Base-by-base conservation (phyloP, 1,140 invertebrate species). In the Eubasilissa regina region DNA sequence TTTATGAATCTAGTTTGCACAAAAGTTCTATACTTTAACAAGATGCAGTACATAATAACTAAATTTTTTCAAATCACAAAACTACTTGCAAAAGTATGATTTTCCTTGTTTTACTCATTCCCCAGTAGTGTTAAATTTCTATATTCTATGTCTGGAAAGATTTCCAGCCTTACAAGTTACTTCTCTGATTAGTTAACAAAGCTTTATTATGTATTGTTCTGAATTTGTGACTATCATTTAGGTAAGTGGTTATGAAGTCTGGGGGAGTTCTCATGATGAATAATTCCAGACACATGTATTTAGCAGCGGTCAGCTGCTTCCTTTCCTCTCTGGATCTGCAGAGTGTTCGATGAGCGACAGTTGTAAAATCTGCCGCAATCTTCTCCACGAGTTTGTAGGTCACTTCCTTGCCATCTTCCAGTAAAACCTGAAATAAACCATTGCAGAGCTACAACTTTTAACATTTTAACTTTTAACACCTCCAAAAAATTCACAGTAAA, bases 221-320 rank as follows among this genome's bases (percentile, higher is more conserved):
- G 80, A 91, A 91, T 82, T 90, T 88, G 79, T 90, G 88, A 73
- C 87, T 87, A 72, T 92, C 89, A 79, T 90, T 91, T 0, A 92
- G 84, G 84, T 90, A 92, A 10, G 86, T 91, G 12, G 91, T 92
- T 21, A 92, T 89, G 81, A 91, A 92, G 47, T 92, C 90, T 0
- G 91, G 90, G 9, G 89, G 90, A 47, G 90, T 86, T 44, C 86
- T 83, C 3, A 85, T 81, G 25, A 89, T 86, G 64, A 92, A 90
- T 53, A 92, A 79, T 80, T 92, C 90, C 73, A 91, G 83, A 82
- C 90, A 89, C 84, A 92, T 87, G 83, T 90, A 88, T 53, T 85
- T 86, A 0, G 91, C 90, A 1, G 87, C 86, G 1, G 86, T 86
- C 11, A 91, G 84, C 13, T 87, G 82, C 77, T 90, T 89, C 8